A percentile compares a stretch with the other conserved stretches of the same genome.
phyloP scores from a whole-genome alignment of 2,888 invertebrate species.

The Mycogona germanica region DNA sequence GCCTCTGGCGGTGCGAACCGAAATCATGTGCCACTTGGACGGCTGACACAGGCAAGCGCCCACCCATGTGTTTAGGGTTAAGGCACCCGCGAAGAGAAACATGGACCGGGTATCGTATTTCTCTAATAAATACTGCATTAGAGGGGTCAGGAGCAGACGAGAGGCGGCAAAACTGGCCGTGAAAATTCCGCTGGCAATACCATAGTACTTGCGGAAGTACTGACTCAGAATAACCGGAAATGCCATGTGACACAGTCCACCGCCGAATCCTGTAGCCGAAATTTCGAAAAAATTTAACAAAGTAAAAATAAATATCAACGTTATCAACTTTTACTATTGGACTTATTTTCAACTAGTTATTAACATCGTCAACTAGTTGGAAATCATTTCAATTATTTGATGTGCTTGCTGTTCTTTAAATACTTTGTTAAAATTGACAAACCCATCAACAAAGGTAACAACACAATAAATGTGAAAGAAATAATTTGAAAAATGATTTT shows the following conservation, averaged over 20 bases:
- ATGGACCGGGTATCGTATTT: constrained; percentile 18
- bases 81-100: constrained; percentile 7
- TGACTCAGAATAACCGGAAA: constrained; percentile 6
- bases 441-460: no score
- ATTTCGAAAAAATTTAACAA: not conserved
- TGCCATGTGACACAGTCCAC: not conserved
- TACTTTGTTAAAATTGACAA: no score
- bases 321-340: no score
- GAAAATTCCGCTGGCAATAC: constrained; percentile 8
- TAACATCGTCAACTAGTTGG: no score
- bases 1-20: not conserved
- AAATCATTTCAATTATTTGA: no score
- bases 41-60: constrained; percentile 13
- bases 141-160: constrained; percentile 38
- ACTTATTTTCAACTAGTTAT: no score
- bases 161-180: constrained; percentile 6
- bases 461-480: not conserved
- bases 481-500: not conserved
- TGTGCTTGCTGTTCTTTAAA: no score
- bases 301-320: not conserved
- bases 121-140: constrained; percentile 25
- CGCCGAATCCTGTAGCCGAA: constrained; percentile 10
- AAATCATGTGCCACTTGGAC: constrained; percentile 9
- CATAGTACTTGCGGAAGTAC: constrained; percentile 13
- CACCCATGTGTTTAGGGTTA: constrained; percentile 7